Conservation (phyloP, 2,113 vertebrate species). For the Hemiscyllium ocellatum region DNA sequence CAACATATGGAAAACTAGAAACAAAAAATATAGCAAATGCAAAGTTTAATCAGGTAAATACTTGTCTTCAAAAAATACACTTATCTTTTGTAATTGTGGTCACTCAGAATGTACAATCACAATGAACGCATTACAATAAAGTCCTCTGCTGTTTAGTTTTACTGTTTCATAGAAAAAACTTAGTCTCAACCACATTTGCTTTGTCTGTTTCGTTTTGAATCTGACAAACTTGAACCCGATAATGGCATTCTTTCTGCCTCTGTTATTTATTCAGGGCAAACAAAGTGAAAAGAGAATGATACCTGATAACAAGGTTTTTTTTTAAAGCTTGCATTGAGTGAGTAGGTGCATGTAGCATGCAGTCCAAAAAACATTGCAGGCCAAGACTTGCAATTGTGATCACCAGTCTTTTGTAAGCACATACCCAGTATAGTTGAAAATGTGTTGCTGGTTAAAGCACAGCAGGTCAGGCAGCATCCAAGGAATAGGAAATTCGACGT, state of each 20-base stretch:
- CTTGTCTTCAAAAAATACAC: background rate
- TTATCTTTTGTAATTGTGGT: constrained; percentile 41
- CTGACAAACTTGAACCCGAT: background rate
- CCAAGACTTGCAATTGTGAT: background rate
- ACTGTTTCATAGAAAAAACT: background rate
- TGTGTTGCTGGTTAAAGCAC: too few species aligned
- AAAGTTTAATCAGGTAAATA: constrained; percentile 93
- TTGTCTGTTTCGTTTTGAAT: background rate
- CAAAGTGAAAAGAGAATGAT: background rate
- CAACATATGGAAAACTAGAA: constrained; percentile 92
- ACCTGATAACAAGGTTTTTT: background rate
- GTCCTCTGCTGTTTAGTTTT: background rate
- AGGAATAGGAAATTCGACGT: too few species aligned
- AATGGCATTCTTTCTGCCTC: background rate
- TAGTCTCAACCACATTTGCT: background rate
- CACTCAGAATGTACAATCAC: background rate
- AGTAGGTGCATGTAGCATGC: background rate
- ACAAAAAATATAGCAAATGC: constrained; percentile 98
- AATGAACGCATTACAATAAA: background rate
- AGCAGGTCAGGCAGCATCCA: too few species aligned
- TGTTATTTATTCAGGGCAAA: background rate
- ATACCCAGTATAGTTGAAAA: too few species aligned
- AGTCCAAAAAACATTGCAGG: background rate
- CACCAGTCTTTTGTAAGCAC: background rate
- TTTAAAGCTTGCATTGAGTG: background rate